These are phyloP conservation scores for Ceryle rudis DNA, from an alignment of 2,797 vertebrate genomes.

Conservation along the genomic window DNA sequence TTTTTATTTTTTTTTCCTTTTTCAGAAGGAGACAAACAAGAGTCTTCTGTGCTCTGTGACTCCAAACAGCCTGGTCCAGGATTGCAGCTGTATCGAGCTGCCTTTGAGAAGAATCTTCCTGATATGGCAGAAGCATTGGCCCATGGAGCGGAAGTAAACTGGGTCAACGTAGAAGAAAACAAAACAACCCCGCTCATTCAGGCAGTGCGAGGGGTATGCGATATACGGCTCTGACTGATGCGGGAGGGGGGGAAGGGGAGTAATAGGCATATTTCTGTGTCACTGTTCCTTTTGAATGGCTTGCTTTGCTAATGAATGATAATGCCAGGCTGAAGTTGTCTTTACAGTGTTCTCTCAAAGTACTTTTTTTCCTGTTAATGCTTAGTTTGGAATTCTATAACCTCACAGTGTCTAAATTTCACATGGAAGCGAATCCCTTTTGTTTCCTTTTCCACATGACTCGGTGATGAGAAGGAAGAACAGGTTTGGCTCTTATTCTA, in stretches of 20 bases:
- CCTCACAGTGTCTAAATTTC: neutral
- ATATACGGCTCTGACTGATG: neutral
- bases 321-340: neutral
- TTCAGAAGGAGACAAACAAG: slow-evolving; percentile 81
- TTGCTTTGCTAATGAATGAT: neutral
- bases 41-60: slow-evolving; percentile 82
- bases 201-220: slow-evolving; percentile 93
- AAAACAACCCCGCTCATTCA: slow-evolving; percentile 94
- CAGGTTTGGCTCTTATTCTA: neutral
- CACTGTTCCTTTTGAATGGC: neutral
- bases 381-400: neutral
- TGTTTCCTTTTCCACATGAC: neutral
- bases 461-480: neutral
- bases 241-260: neutral
- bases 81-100: slow-evolving; percentile 90
- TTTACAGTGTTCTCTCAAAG: neutral
- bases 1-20: neutral
- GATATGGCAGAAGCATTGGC: slow-evolving; percentile 96
- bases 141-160: slow-evolving; percentile 94
- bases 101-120: slow-evolving; percentile 90
- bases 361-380: neutral
- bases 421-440: neutral
- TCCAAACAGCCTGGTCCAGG: slow-evolving; percentile 84
- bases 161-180: slow-evolving; percentile 89
- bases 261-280: neutral